Conservation (phyloP, 2,888 invertebrate species). For the Drosophila infuscata region DNA sequence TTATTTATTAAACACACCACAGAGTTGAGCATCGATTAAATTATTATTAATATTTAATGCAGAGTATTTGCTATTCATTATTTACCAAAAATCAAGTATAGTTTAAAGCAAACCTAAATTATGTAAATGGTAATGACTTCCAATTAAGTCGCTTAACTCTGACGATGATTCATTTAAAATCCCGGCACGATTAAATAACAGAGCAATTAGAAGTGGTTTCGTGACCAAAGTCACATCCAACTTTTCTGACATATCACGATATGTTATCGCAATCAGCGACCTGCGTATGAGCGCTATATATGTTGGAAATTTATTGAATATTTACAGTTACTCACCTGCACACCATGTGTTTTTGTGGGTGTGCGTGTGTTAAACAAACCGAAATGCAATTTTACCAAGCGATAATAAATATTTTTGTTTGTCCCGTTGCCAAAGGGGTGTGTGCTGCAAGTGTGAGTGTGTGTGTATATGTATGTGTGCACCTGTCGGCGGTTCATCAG, state of each 20-base stretch:
- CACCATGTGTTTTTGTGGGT: not conserved
- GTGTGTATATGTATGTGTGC: conserved; percentile 3
- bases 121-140: not conserved
- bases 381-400: conserved; percentile 41
- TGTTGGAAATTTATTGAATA: conserved; percentile 11
- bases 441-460: not conserved
- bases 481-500: conserved; percentile 9
- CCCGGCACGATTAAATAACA: not conserved
- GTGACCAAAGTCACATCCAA: conserved; percentile 3
- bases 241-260: conserved; percentile 10
- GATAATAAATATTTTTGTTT: conserved; percentile 65
- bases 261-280: not conserved
- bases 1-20: not conserved
- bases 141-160: not conserved
- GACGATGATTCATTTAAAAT: conserved; percentile 6
- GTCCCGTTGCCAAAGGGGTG: conserved; percentile 14
- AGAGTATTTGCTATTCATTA: not conserved
- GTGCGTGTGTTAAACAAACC: conserved; percentile 24
- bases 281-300: not conserved
- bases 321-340: not conserved
- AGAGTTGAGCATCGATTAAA: not conserved
- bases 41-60: not conserved
- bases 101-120: not conserved
- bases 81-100: not conserved
- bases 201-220: conserved; percentile 3